phyloP scores from a whole-genome alignment of 1,140 invertebrate genomes.

The Ceratoteleas bidentatus region DNA sequence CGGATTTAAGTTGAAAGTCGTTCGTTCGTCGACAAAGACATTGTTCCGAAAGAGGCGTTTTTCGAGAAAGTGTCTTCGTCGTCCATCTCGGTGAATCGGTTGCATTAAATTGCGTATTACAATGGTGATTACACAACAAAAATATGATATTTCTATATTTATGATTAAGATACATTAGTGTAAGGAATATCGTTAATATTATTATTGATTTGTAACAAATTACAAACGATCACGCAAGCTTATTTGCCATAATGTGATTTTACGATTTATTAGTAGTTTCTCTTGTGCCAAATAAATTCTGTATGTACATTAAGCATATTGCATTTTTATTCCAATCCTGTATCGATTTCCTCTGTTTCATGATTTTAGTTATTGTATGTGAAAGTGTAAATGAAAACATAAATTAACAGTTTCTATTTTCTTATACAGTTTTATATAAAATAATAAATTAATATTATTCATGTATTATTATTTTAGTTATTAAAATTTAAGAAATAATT shows the following conservation, averaged over 20 bases:
- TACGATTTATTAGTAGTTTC: constrained; percentile 56
- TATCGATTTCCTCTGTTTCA: too few relatives aligned
- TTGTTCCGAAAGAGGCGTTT: background rate
- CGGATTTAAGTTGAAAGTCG: constrained; percentile 28
- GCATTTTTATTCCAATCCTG: too few relatives aligned
- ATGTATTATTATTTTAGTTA: too few relatives aligned
- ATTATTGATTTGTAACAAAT: constrained; percentile 49
- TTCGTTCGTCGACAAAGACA: constrained; percentile 17
- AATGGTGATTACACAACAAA: constrained; percentile 3
- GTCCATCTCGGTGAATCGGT: too few relatives aligned
- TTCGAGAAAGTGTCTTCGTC: too few relatives aligned
- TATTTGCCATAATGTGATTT: constrained; percentile 53
- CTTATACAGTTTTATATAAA: too few relatives aligned
- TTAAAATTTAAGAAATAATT: too few relatives aligned
- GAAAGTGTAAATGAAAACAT: too few relatives aligned
- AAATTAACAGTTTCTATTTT: too few relatives aligned
- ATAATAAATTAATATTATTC: too few relatives aligned
- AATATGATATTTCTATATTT: constrained; percentile 40
- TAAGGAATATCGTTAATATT: constrained; percentile 42
- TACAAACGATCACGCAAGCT: constrained; percentile 42
- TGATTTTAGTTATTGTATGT: too few relatives aligned
- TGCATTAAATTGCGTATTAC: too few relatives aligned
- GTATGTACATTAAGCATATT: constrained; percentile 58
- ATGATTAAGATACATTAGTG: constrained; percentile 42
- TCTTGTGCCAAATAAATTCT: constrained; percentile 62